Evolutionary conservation across 2,888 invertebrate genomes (phyloP), one percentile per base, ranked within the genome.

Genomic region (Lasioglossum zephyrum): DNA sequence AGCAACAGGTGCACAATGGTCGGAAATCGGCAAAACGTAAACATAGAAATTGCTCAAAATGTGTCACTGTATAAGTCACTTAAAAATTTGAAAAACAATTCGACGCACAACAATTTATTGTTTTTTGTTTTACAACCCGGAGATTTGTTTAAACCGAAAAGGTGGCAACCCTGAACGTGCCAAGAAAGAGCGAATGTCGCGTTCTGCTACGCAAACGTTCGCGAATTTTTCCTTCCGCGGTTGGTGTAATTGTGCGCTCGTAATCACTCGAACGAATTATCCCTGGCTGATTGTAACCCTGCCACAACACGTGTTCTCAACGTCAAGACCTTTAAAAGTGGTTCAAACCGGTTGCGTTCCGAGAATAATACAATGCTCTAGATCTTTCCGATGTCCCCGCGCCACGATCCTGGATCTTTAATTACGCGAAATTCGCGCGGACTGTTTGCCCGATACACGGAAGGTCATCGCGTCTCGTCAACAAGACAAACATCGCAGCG

Each of bases 281-380:
- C 22, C 31, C 39, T 0, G 81, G n/a, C 1, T 53, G 26, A 22
- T 53, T 16, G 8, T 8, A 39, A 47, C 79, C 86, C 63, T 69
- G 81, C 80, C 31, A 26, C n/a, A 47, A 70, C 60, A 57, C 60
- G 26, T 69, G 63, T 41, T 39, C 47, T 47, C 57, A 73, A 72
- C 73, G 79, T 73, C 78, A 36, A 81, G 80, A 89, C 69, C 66
- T 83, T 82, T 78, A 57, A 78, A 79, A 85, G 82, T 90, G 79
- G 89, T 88, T 85, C 81, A 13, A 91, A 92, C 89, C 82, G 84
- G 88, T 87, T 92, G 80, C n/a, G 69, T 87, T 53, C 66, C 74
- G 80, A 84, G 81, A 82, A 82, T 81, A 82, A 85, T 81, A 80
- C 63, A 22, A 73, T 78, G 81, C 53, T 86, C 82, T 41, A 82